Base-by-base conservation (phyloP, 2,113 vertebrate genomes). In the Bujurquina vittata region DNA sequence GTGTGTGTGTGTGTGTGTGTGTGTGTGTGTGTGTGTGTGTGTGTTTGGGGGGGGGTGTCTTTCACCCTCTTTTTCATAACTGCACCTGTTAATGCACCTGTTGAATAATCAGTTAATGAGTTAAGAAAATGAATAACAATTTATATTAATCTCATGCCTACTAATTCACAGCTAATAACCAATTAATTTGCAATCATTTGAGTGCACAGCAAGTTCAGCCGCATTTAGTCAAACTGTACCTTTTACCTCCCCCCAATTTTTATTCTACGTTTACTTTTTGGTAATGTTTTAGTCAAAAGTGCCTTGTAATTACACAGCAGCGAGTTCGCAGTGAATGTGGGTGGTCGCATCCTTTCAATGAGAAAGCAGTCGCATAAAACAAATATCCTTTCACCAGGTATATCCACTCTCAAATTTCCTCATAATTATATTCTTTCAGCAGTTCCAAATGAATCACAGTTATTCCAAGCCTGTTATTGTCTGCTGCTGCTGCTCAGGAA, bases 361-460 rank as follows among this genome's bases (percentile, higher is more conserved):
- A 88, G 56, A 87, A 80, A 80, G 57, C 49, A 84, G 79, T 58
- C 76, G 59, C 29, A 72, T 72, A 84, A 85, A 88, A 79, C 77
- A 90, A 92, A 91, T 69, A 59, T 88, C 83, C 67, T 82, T 86
- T 89, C 80, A 91, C 78, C 83, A 89, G 84, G 87, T 91, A 85
- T 57, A 69, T 54, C 78, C 29, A 63, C 80, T 87, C 83, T 87
- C 72, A 91, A 77, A 88, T 90, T 43, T 86, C 60, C 60, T 89
- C 57, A 59, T 83, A 86, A 94, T 91, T 86, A 92, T 88, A 90
- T 87, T 78, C 78, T 87, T 84, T 87, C 63, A 83, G 81, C 77
- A 82, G 83, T 88, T 88, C 72, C 43, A 89, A 90, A 92, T 78
- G 72, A 87, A 91, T 93, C 87, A 84, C 84, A 89, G 90, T 91